Percentiles rank a stretch among this genome's conserved stretches.
These are phyloP conservation scores for Thalassoma bifasciatum DNA, from an alignment of 2,113 vertebrate genomes.

Conservation along the genomic window DNA sequence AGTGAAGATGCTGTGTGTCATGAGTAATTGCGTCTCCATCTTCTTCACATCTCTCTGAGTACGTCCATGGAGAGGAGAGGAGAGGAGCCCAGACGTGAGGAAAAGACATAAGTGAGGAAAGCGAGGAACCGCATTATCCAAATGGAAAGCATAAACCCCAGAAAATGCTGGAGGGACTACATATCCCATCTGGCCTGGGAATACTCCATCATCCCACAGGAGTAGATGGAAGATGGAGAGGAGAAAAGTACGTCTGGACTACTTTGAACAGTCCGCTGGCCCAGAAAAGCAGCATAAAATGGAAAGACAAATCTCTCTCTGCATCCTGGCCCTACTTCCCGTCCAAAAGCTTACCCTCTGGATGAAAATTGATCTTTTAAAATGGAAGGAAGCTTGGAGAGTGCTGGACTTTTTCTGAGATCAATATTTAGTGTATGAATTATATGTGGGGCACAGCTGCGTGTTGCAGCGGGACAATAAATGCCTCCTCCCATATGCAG, in stretches of 20 bases:
- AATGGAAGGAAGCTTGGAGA: background rate
- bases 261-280: constrained; percentile 32
- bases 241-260: constrained; percentile 21
- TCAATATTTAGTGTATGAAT: constrained; percentile 14
- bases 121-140: constrained; percentile 20
- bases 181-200: constrained; percentile 67
- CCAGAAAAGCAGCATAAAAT: constrained; percentile 43
- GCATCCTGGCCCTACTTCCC: background rate
- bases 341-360: background rate
- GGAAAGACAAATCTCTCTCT: background rate
- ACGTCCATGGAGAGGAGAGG: constrained; percentile 15
- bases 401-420: background rate
- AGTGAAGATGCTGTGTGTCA: constrained; percentile 8
- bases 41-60: background rate
- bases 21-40: constrained; percentile 29
- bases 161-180: constrained; percentile 54
- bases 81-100: constrained; percentile 23
- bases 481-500: background rate
- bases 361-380: background rate
- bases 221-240: constrained; percentile 44
- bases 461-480: background rate
- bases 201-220: constrained; percentile 46
- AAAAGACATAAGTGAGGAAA: background rate
- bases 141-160: constrained; percentile 42
- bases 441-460: background rate